Conservation (phyloP, 2,888 invertebrate species). For the Pyralis farinalis region DNA sequence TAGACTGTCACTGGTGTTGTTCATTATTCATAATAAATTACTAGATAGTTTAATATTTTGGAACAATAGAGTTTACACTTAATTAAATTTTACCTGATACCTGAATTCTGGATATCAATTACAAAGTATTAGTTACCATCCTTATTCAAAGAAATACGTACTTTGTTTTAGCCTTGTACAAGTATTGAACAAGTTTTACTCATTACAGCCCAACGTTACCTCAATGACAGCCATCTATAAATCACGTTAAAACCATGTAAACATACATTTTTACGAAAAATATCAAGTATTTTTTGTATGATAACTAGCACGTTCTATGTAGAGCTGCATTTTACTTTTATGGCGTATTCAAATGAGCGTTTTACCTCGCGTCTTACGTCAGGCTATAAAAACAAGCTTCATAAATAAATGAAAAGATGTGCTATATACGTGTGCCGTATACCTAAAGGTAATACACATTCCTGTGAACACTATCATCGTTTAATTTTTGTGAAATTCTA, state of each 20-base stretch:
- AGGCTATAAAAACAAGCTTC: constrained; percentile 44
- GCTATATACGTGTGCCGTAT: constrained; percentile 4
- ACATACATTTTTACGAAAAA: neutral
- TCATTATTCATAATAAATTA: no score
- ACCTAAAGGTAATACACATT: no score
- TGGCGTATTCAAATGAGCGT: constrained; percentile 52
- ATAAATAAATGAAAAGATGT: constrained; percentile 33
- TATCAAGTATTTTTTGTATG: constrained; percentile 9
- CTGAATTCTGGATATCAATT: neutral
- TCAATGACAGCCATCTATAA: constrained; percentile 15
- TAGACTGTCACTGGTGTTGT: no score
- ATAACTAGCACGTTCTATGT: constrained; percentile 21
- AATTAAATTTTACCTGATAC: no score
- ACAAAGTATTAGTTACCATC: constrained; percentile 7
- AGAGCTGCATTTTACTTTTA: constrained; percentile 36
- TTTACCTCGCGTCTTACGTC: constrained; percentile 36
- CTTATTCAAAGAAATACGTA: constrained; percentile 21
- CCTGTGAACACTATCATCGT: no score
- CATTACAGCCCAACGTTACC: constrained; percentile 21
- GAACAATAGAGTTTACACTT: no score
- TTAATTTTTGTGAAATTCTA: no score
- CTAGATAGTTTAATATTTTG: no score
- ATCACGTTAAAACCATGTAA: constrained; percentile 4
- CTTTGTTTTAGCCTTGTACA: constrained; percentile 21
- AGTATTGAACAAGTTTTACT: constrained; percentile 25